Evolutionary conservation across 2,888 invertebrate species (phyloP), one percentile per base, ranked within the genome.

Genomic region (Hydrotaea diabolus): DNA sequence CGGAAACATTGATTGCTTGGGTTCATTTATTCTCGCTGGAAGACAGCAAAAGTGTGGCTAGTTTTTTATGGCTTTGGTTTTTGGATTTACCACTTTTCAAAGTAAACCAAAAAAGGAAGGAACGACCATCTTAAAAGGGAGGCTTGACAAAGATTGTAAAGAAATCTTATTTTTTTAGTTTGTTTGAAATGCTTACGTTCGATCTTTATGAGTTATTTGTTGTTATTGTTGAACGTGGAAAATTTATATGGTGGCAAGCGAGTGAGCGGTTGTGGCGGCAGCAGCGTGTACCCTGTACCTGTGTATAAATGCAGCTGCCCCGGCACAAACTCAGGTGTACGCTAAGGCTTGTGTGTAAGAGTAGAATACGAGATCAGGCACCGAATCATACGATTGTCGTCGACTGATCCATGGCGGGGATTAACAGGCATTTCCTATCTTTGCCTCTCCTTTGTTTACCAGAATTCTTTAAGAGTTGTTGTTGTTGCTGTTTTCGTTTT

Each of bases 21-120:
- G 11, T 75, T 75, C 1, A 80, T 74, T 49, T 36, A 23, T 57
- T 62, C 59, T 79, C 72, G 43, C 55, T 39, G n/a, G 2, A 7
- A 57, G 84, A 84, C 84, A 84, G 84, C 84, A 81, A 84, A 84
- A 84, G 84, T 76, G 84, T 81, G 84, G 78, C 72, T 49, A 73
- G 39, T 64, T 36, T 49, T 64, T 81, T 76, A 81, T 81, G 71
- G 21, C 7, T 21, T 0, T 62, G 62, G 15, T 15, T 49, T n/a
- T 49, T 4, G 43, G 66, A 46, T 46, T 69, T 69, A 59, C 59
- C 59, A 31, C n/a, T 15, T 26, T 19, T 17, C 26, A 17, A 13
- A 36, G 43, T 0, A 21, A 59, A 62, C 23, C 49, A 74, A 62
- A 36, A 72, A 36, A 43, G 71, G 8, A 55, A 36, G 57, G 13